phyloP scores from a whole-genome alignment of 2,797 vertebrate genomes.

The Phataginus tricuspis region DNA sequence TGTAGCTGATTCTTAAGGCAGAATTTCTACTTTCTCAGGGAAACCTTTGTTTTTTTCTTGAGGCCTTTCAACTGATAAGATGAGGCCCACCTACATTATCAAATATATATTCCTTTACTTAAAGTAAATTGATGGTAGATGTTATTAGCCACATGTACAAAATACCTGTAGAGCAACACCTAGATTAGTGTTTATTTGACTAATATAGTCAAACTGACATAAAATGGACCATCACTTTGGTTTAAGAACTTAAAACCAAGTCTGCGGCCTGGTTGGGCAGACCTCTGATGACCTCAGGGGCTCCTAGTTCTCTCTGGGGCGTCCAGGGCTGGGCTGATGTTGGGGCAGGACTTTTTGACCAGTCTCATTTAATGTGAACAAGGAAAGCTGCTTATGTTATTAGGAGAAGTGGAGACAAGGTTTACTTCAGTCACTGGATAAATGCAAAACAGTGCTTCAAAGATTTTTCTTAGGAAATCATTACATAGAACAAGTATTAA shows the following conservation, averaged over 20 bases:
- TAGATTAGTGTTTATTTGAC: background rate
- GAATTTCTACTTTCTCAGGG: background rate
- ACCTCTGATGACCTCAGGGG: background rate
- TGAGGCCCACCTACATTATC: background rate
- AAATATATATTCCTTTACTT: background rate
- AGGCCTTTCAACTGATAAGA: background rate
- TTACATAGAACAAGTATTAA: background rate
- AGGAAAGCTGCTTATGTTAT: conserved; percentile 26
- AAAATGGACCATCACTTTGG: background rate
- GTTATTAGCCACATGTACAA: background rate
- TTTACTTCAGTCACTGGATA: background rate
- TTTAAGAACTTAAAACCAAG: background rate
- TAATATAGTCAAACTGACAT: background rate
- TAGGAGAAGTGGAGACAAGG: background rate
- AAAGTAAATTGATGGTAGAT: background rate
- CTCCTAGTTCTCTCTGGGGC: background rate
- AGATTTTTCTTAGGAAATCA: conserved; percentile 43
- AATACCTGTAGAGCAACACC: background rate
- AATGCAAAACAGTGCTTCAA: conserved; percentile 51
- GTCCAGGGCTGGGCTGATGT: background rate
- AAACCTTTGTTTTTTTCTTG: conserved; percentile 20
- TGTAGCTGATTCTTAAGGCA: background rate
- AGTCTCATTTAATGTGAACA: background rate
- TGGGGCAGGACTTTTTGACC: background rate
- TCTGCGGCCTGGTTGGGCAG: background rate